Evolutionary conservation across 2,888 invertebrate species (phyloP), one percentile per base, ranked within the genome.

Genomic region (Bombyx huttoni): DNA sequence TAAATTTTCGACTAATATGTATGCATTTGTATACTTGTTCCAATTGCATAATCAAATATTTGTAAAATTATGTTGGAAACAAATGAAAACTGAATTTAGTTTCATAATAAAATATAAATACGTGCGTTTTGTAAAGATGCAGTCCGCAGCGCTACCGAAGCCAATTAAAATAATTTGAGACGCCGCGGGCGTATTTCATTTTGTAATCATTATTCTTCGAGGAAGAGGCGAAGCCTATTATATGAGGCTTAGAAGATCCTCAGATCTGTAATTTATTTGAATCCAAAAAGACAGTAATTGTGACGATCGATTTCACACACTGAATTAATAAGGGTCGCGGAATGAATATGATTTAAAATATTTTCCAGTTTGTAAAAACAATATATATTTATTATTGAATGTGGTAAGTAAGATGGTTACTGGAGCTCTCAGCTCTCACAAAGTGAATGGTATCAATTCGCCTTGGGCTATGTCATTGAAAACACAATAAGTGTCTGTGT

Each of bases 81-180:
- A 10, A 10, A 40, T 12, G 40, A 40, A 40, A 10, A 10, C 12
- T 10, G 7, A 3, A 40, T 10, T 12, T 47, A 5, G 8, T 13
- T 13, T 47, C 1, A 5, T 12, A 47, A 14, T 47, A n/a, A 13
- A n/a, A 10, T 34, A 12, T 50, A 50, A 12, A 7, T 46, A 46
- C 33, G 45, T 46, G 46, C 33, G 7, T 24, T 69, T 61, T 62
- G 67, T 73, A 71, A 70, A 70, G 65, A 73, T 67, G 63, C 67
- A 63, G 64, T 66, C 70, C 70, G 63, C 74, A 73, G 70, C 75
- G 89, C 89, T 89, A 89, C 89, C 84, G 88, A 79, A 86, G 81
- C 86, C 88, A 89, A 89, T 89, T 89, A 89, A 88, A 89, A 88
- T 89, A 88, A 89, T 88, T 87, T 81, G 84, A 84, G 80, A 83